Conservation (phyloP, 2,797 vertebrate genomes). For the Clarias fuscus region DNA sequence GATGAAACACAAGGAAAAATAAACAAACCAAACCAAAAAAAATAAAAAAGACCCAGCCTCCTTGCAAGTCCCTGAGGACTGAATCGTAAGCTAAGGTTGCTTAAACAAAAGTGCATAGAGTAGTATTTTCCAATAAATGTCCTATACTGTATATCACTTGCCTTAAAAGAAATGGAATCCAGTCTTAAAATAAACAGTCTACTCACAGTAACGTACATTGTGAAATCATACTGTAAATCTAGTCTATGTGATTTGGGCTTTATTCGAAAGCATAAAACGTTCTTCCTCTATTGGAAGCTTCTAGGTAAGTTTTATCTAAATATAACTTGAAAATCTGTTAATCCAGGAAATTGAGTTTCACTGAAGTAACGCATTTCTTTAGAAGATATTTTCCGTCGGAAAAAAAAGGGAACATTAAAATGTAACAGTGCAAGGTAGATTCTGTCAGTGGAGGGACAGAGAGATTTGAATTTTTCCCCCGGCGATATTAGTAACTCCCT, state of each 20-base stretch:
- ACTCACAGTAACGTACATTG: not conserved
- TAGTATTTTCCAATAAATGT: constrained; percentile 1
- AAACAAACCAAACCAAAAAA: too few species aligned
- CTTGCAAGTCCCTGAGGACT: not conserved
- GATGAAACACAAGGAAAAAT: not conserved
- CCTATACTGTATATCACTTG: not conserved
- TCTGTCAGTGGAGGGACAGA: constrained; percentile 38
- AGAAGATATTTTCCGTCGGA: not conserved
- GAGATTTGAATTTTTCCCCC: constrained; percentile 42
- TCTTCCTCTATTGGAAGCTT: not conserved
- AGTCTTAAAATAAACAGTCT: not conserved
- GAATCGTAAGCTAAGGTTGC: constrained; percentile 2
- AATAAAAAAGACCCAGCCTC: not conserved
- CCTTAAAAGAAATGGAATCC: not conserved
- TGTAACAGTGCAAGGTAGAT: constrained; percentile 37
- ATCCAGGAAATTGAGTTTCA: constrained; percentile 5
- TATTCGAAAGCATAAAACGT: not conserved
- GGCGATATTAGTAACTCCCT: constrained; percentile 45
- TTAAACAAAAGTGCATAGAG: constrained; percentile 7
- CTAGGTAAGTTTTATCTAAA: not conserved
- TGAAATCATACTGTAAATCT: not conserved
- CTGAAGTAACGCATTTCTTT: constrained; percentile 4
- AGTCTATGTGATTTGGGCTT: not conserved
- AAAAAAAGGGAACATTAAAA: constrained; percentile 36
- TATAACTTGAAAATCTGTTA: constrained; percentile 20